Conservation (phyloP, 1,140 invertebrate genomes). For the Dinothrombium tinctorium region DNA sequence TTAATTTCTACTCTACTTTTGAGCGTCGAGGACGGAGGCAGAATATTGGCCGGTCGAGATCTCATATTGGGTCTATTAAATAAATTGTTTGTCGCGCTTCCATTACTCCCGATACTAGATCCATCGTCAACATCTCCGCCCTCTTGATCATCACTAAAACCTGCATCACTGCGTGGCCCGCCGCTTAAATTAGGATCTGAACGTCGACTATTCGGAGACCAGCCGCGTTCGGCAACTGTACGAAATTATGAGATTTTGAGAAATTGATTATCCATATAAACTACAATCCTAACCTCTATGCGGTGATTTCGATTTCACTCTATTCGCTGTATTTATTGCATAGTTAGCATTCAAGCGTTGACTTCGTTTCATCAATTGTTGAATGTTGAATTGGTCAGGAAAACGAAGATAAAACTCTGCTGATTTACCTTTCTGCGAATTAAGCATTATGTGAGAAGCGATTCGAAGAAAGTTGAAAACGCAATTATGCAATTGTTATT, state of each 20-base stretch:
- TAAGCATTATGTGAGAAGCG: background rate
- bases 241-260: too few relatives aligned
- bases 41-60: background rate
- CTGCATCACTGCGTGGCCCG: background rate
- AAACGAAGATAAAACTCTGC: slow-evolving; percentile 41
- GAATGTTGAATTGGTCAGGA: slow-evolving; percentile 19
- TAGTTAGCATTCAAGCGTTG: slow-evolving; percentile 17
- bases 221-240: background rate
- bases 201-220: background rate
- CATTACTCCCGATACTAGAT: background rate
- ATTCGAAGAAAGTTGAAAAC: too few relatives aligned
- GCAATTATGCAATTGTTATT: too few relatives aligned
- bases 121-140: background rate
- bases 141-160: background rate
- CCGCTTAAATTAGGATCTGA: background rate
- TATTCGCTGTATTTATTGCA: slow-evolving; percentile 15
- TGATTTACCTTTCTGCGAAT: slow-evolving; percentile 29
- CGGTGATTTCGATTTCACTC: slow-evolving; percentile 13
- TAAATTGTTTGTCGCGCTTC: background rate
- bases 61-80: background rate
- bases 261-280: too few relatives aligned
- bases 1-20: background rate
- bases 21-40: background rate
- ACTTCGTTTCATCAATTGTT: slow-evolving; percentile 15
- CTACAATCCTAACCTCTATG: slow-evolving; percentile 11